Evolutionary conservation across 2,797 vertebrate species (phyloP), one percentile per base, ranked within the genome.

Genomic region (Chlorospingus flavigularis): DNA sequence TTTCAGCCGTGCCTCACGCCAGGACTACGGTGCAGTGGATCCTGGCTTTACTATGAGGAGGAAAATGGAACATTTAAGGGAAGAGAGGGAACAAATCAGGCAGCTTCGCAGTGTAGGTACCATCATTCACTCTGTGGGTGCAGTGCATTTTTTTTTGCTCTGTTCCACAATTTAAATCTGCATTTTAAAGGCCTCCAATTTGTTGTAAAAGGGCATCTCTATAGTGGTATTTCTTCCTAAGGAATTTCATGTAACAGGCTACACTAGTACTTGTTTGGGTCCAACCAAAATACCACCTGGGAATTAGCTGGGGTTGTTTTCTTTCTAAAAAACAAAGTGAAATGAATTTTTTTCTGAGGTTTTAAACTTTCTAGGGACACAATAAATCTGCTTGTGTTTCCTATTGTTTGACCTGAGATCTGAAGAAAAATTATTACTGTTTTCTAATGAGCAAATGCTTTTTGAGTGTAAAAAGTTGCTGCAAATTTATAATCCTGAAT

Each of bases 31-130:
- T 58, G 97, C 98, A 13, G 97, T 98, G 68, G 99, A 99, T 95
- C 99, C 99, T 57, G 99, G 99, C 57, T 99, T 99, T 97, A 99
- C 99, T 26, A 99, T 99, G 98, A 98, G 99, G 96, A 99, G 99
- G 97, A 99, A 99, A 97, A 99, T 99, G 99, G 99, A 99, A 89
- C 99, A 99, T 96, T 97, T 99, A 90, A 97, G 99, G 89, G 99
- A 99, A 97, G 99, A 99, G 97, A 98, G 99, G 95, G 99, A 99
- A 24, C 99, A 99, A 96, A 99, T 99, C 74, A 97, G 98, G 86
- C 98, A 99, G 20, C 96, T 99, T 68, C 99, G 99, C 42, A 98
- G 98, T 98, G 99, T 99, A 96, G 76, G 98, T 96, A 54, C 63
- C n/a, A 2, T 33, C 24, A 42, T 40, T 16, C 81, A 12, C 68